Base-by-base conservation (phyloP, 2,113 vertebrate species). In the Thermophis baileyi region DNA sequence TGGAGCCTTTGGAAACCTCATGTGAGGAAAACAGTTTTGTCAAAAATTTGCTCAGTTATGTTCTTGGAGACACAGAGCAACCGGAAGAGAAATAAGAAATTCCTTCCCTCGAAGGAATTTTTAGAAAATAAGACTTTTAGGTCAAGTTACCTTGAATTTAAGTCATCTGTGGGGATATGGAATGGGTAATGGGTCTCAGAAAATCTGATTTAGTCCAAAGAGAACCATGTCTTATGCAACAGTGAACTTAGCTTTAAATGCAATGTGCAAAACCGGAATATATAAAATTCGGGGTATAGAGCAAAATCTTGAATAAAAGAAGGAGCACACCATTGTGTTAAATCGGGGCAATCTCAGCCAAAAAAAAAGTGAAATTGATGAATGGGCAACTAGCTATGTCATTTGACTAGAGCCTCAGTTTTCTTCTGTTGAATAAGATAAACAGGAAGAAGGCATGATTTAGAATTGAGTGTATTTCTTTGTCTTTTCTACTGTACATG, bases 101-200 rank as follows among this genome's bases (percentile, higher is more conserved):
- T 14, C 22, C 18, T 0, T 50, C 91, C 24, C 6, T 91, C 0
- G 30, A 81, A 93, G 87, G 91, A 10, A 92, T 93, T 96, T 96
- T 94, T 94, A 95, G 96, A 95, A 97, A 97, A 94, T 47, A 57
- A 92, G 96, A 95, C 95, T 96, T 97, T 95, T 95, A 95, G 94
- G 93, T 93, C 93, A 94, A 30, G 69, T 95, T 97, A 95, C 89
- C 96, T 94, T 97, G 97, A 95, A 95, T 97, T 96, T 95, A 92
- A 7, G 85, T 93, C 95, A 87, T 95, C 95, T 95, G 87, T 97
- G 97, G 96, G 96, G 97, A 96, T 96, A 95, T 94, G 85, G 90
- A 95, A 94, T 89, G 97, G 93, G 93, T 96, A 97, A 96, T 95
- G 92, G 95, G 94, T 96, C 93, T 94, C 96, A 91, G 94, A 94